These are phyloP conservation scores for Petaurus breviceps DNA, from an alignment of 2,113 vertebrate species.

Conservation along the genomic window DNA sequence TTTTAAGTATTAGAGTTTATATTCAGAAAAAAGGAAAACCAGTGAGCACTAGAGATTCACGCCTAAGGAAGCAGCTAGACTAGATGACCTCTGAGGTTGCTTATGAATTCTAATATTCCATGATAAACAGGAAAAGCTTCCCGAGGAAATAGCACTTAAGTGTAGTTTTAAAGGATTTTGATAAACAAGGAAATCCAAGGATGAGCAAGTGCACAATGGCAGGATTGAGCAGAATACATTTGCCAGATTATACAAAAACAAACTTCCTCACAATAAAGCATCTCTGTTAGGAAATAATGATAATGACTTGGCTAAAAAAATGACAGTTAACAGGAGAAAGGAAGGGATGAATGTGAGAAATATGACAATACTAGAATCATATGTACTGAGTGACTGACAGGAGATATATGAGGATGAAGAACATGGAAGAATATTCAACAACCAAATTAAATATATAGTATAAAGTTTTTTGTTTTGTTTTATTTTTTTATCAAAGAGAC, in stretches of 20 bases:
- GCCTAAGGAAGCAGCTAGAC: background rate
- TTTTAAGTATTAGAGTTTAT: background rate
- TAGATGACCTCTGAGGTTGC: background rate
- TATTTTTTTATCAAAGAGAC: background rate
- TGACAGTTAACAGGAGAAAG: background rate
- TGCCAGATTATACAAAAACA: background rate
- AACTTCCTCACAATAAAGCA: background rate
- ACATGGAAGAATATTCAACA: background rate
- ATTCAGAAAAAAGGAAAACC: background rate
- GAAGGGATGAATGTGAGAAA: background rate
- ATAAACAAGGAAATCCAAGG: background rate
- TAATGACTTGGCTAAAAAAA: background rate
- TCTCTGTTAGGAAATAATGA: rapidly evolving
- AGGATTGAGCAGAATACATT: background rate
- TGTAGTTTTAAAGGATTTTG: background rate
- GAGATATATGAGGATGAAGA: background rate
- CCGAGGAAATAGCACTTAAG: background rate
- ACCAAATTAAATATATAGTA: background rate
- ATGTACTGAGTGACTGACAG: background rate
- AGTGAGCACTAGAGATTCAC: background rate
- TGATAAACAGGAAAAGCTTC: background rate
- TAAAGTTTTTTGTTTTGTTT: too few relatives aligned
- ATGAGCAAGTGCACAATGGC: background rate
- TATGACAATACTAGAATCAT: background rate
- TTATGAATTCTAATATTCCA: background rate